Evolutionary conservation across 2,797 vertebrate genomes (phyloP), one percentile per base, ranked within the genome.

Genomic region (Pelodytes ibericus): DNA sequence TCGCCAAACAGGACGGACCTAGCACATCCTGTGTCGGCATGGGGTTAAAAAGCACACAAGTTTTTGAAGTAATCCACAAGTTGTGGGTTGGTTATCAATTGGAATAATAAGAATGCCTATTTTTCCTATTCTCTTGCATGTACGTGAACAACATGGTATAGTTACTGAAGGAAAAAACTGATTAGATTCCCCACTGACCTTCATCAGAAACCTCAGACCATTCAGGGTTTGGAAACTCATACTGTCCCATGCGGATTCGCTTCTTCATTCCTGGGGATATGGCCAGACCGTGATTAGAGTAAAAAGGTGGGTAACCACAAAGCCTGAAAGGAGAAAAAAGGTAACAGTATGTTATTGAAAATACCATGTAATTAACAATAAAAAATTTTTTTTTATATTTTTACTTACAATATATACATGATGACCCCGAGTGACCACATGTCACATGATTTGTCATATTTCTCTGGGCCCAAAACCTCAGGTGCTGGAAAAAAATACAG

Each of bases 361-460:
- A 44, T 11, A 60, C 11, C 9, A 44, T 44, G 10, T 13, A 13
- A 15, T 1, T 9, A 22, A 22, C 49, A 53, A 7, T 53, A 22
- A 20, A 15, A 4, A 15, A 15, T 49, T 49, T 49, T 13, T n/a
- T 49, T 10, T 15, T 5, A 24, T 24, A 22, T 53, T 53, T 5
- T 20, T 22, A 96, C 96, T 97, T 83, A 99, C 97, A 99, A 86
- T 83, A 99, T 99, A 81, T 99, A 99, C 97, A 99, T 99, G 88
- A 99, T 99, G 91, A 99, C 97, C 0, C 97, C 97, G 51, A 99
- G 87, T 24, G 97, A 99, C 97, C 97, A 99, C 97, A 99, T 99
- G 88, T 99, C 97, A 80, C 97, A 99, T 63, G 97, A 99, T 84
- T 99, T 99, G 89, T 99, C 97, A 11, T 99, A 99, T 83, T 98